Evolutionary conservation across 2,888 invertebrate species (phyloP).

Genomic region (Trachelus troglodyta): DNA sequence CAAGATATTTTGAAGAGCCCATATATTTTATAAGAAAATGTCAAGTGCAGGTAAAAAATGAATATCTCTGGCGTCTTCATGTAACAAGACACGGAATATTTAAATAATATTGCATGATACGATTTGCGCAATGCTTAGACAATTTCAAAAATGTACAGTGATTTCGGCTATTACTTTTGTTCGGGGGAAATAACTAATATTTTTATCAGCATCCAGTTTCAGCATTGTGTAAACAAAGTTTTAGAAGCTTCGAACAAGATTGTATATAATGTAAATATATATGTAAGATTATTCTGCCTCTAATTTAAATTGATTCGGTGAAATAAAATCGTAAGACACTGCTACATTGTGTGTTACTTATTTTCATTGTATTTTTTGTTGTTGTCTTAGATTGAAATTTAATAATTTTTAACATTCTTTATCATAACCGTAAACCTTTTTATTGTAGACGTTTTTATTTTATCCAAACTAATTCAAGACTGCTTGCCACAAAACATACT

Average conservation of each 20-base stretch:
- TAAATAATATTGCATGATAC: slow-evolving; percentile 23
- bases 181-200: slow-evolving; percentile 22
- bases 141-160: background rate
- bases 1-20: slow-evolving; percentile 42
- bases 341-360: background rate
- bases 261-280: slow-evolving; percentile 66
- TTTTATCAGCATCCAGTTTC: slow-evolving; percentile 33
- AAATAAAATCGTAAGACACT: slow-evolving; percentile 40
- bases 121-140: slow-evolving; percentile 37
- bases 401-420: no score
- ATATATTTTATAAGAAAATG: slow-evolving; percentile 48
- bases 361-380: background rate
- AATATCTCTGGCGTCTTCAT: slow-evolving; percentile 9
- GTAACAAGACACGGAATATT: slow-evolving; percentile 11
- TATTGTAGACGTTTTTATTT: no score
- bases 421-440: no score
- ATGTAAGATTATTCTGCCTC: slow-evolving; percentile 41
- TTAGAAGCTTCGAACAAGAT: slow-evolving; percentile 43
- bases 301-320: slow-evolving; percentile 53
- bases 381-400: no score
- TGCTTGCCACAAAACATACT: background rate
- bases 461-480: background rate
- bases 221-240: slow-evolving; percentile 43
- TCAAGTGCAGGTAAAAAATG: slow-evolving; percentile 27
- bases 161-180: slow-evolving; percentile 6